A percentile compares a stretch with the other conserved stretches of the same genome.
These are phyloP conservation scores for Phania funesta DNA, from an alignment of 2,888 invertebrate genomes.

Conservation along the genomic window DNA sequence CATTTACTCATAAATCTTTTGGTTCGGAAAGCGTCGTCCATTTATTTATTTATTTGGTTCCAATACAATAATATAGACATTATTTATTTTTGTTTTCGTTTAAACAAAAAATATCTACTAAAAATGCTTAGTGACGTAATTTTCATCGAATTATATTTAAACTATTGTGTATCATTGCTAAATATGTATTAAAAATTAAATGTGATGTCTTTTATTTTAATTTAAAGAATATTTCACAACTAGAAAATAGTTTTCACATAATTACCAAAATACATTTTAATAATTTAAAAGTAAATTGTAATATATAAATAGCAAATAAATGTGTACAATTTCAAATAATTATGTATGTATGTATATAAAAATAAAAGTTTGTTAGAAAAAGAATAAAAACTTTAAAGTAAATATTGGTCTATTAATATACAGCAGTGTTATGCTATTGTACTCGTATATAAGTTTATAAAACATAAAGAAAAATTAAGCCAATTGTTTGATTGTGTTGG, in stretches of 20 bases:
- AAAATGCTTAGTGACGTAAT: too few relatives aligned
- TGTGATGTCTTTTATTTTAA: constrained; percentile 47
- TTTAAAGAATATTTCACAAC: constrained; percentile 60
- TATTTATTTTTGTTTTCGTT: too few relatives aligned
- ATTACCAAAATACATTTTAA: background rate
- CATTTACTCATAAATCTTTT: too few relatives aligned
- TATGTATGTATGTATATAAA: background rate
- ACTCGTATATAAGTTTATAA: constrained; percentile 19
- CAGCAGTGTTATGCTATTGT: constrained; percentile 1
- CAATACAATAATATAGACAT: too few relatives aligned
- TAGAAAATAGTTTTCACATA: constrained; percentile 41
- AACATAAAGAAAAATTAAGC: constrained; percentile 72
- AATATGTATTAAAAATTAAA: constrained; percentile 67
- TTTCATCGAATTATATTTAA: constrained; percentile 32
- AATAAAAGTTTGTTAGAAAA: too few relatives aligned
- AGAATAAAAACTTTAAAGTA: constrained; percentile 17
- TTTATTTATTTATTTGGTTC: too few relatives aligned
- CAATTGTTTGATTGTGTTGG: constrained; percentile 83
- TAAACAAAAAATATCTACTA: too few relatives aligned
- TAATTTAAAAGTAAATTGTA: background rate
- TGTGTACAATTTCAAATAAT: constrained; percentile 1
- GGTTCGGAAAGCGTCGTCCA: too few relatives aligned
- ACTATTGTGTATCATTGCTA: constrained; percentile 26
- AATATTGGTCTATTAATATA: constrained; percentile 28
- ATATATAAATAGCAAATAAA: constrained; percentile 22